Base-by-base conservation (phyloP, 2,888 invertebrate genomes). In the Mimas tiliae region DNA sequence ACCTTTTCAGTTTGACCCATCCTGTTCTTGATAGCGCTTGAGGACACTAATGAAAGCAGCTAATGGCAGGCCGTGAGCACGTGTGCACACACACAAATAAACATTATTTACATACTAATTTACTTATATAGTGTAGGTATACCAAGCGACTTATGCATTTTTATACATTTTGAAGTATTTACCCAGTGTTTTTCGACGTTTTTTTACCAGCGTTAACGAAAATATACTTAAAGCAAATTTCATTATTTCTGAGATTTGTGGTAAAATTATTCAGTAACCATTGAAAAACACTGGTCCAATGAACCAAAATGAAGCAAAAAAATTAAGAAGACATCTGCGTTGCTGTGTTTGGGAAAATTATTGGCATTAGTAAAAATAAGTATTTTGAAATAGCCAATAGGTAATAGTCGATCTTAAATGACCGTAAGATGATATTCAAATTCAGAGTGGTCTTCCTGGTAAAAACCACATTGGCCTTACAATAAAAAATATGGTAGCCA, bases 11-110 rank as follows among this genome's bases (percentile, higher is more conserved):
- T 76, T 72, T 76, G 80, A 64, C 74, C 79, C 71, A 75, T 69
- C 76, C 75, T 81, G 80, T 78, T 86, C 83, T 74, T 85, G 79
- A 80, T 74, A 50, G 83, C 84, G 76, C 83, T 90, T 77, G 89
- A 72, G 38, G 90, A 85, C 50, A 88, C 91, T 89, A 91, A 84
- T 52, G 88, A 69, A 83, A 88, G 87, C 84, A 93, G 90, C 93
- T 93, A 85, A 83, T 70, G 74, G 73, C 80, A 79, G 75, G 81
- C 78, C 74, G 77, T 81, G 80, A 83, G 80, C 77, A 84, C 78
- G 84, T 81, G 83, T 76, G 82, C 78, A 85, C 76, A 83, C 74
- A 82, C 75, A 80, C 73, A 78, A 77, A 78, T 76, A 67, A 72
- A 72, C 72, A 79, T 73, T 77, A 79, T 75, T 77, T 72, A 78